Evolutionary conservation across 2,797 vertebrate genomes (phyloP), one percentile per base, ranked within the genome.

Genomic region (Anas bahamensis): DNA sequence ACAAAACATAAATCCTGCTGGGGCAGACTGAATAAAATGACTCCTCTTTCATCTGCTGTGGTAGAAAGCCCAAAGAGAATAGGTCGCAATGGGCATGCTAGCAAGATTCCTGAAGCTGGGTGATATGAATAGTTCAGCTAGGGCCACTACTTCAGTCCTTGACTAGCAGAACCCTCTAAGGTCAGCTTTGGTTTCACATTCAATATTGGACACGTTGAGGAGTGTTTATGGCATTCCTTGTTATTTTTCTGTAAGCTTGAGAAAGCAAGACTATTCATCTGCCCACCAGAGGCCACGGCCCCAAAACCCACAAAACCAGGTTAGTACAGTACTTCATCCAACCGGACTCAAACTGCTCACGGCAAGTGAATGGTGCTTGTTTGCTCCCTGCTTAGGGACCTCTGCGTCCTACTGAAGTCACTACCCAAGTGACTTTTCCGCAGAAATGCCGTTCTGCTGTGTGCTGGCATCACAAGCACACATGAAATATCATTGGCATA

Each of bases 271-370:
- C 53, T 41, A 63, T 69, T 69, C 46, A 61, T 39, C 55, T 69
- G 37, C 22, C 22, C 2, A 2, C 52, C 46, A 53, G 21, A 64
- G 7, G 18, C 0, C 0, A 35, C 9, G 75, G 57, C 2, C 13
- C 24, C 50, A 17, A 69, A 52, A 61, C 9, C 19, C 69, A 22
- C 0, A 84, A 41, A 89, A 55, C 13, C 31, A 55, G 24, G 15
- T 35, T 37, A 69, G 18, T 9, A 78, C 1, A 3, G 28, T 37
- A 33, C 57, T 76, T 59, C 42, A 63, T 13, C n/a, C 64, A 89
- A 13, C 3, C 59, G 70, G 48, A 48, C 55, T 19, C 41, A 24
- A 11, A 73, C 8, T 73, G 60, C 42, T 41, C 39, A 41, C 9
- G 35, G n/a, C 35, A 72, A 66, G 48, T 14, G 56, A 37, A 35